Percentiles rank a stretch among this genome's conserved stretches.
Evolutionary conservation across 2,113 vertebrate genomes (phyloP).

Genomic region (Cololabis saira): DNA sequence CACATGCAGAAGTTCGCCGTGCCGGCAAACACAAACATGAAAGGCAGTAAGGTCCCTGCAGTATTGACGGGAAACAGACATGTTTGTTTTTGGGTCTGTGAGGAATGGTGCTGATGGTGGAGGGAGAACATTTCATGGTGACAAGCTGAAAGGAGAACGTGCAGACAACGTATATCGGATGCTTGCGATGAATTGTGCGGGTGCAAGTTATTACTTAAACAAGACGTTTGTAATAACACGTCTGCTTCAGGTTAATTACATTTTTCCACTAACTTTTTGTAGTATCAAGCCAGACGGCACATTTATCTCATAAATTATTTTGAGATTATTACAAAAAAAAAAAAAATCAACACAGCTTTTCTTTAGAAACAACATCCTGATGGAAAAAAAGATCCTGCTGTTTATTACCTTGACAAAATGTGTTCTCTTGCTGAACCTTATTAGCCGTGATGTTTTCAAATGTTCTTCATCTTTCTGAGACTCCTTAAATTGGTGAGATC

Average conservation of each 20-base stretch:
- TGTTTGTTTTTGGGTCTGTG: slow-evolving; percentile 23
- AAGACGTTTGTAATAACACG: background rate
- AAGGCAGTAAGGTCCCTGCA: slow-evolving; percentile 15
- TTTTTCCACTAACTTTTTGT: background rate
- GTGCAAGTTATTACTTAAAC: slow-evolving; percentile 46
- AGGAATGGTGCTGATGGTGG: slow-evolving; percentile 18
- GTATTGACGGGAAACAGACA: slow-evolving; percentile 26
- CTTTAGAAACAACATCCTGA: too few relatives aligned
- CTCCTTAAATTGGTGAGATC: too few relatives aligned
- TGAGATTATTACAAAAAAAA: background rate
- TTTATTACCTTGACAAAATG: too few relatives aligned
- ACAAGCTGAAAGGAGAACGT: slow-evolving; percentile 8
- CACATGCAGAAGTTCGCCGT: slow-evolving; percentile 36
- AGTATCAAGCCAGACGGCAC: background rate
- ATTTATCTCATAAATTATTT: background rate
- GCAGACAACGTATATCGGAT: slow-evolving; percentile 6
- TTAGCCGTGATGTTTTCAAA: too few relatives aligned
- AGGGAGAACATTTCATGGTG: slow-evolving; percentile 18
- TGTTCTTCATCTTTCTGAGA: too few relatives aligned
- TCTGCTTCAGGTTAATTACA: background rate
- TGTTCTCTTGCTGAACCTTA: too few relatives aligned
- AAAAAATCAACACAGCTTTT: background rate
- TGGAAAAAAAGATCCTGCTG: too few relatives aligned
- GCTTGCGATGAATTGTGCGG: slow-evolving; percentile 8
- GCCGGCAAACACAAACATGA: slow-evolving; percentile 32